Evolutionary conservation across 2,113 vertebrate genomes (phyloP).

Genomic region (Dicerorhinus sumatrensis): DNA sequence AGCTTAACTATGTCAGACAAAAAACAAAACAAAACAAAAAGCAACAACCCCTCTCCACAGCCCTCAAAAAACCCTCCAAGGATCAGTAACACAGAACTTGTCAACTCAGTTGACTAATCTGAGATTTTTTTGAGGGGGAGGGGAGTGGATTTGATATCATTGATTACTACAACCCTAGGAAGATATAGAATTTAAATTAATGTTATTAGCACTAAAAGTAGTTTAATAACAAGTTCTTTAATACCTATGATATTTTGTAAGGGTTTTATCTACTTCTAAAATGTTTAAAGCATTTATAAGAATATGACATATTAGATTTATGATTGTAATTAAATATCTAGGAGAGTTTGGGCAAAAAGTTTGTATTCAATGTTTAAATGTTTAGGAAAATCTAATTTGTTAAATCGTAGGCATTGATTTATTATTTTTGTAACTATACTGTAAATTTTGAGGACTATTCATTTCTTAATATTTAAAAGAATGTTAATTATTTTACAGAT

Average conservation of each 20-base stretch:
- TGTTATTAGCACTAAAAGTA: constrained; percentile 25
- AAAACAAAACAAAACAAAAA: background rate
- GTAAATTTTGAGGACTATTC: background rate
- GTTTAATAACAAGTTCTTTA: constrained; percentile 24
- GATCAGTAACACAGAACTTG: background rate
- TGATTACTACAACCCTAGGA: background rate
- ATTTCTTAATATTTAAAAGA: constrained; percentile 37
- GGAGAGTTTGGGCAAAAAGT: constrained; percentile 21
- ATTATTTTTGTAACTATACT: constrained; percentile 32
- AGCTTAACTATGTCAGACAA: background rate
- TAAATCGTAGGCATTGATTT: background rate
- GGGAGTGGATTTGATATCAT: background rate
- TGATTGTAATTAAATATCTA: constrained; percentile 30
- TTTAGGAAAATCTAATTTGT: constrained; percentile 33
- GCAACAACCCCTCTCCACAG: no score
- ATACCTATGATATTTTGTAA: background rate
- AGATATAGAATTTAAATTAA: background rate
- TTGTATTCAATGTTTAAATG: background rate
- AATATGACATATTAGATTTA: constrained; percentile 28
- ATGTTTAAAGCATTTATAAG: constrained; percentile 35
- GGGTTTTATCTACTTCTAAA: background rate
- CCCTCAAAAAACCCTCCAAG: background rate
- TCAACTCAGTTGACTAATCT: background rate
- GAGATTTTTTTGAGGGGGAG: background rate
- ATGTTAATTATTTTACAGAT: background rate